Conservation (phyloP, 1,140 invertebrate species). For the Homarus americanus region DNA sequence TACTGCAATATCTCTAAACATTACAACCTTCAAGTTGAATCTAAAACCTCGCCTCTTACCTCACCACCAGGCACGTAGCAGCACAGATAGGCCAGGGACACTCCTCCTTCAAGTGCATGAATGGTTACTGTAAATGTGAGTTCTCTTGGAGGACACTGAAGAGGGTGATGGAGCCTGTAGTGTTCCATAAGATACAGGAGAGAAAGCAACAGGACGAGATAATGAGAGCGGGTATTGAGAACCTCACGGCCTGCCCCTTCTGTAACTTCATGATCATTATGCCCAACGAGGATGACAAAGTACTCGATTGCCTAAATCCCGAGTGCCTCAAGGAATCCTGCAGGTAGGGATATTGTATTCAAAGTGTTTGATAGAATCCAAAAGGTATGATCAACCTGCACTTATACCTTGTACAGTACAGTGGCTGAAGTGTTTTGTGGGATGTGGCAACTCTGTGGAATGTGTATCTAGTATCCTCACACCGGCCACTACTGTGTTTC, state of each 20-base stretch:
- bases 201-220: slow-evolving; percentile 63
- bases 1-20: too few species aligned
- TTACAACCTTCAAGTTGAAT: too few species aligned
- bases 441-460: too few species aligned
- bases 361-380: not conserved
- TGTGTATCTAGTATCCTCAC: too few species aligned
- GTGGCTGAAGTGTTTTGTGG: too few species aligned
- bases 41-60: too few species aligned
- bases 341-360: slow-evolving; percentile 76
- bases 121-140: slow-evolving; percentile 33
- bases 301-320: slow-evolving; percentile 83
- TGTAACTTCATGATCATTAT: slow-evolving; percentile 82
- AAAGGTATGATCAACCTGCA: too few species aligned
- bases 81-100: slow-evolving; percentile 48
- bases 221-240: slow-evolving; percentile 80
- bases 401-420: too few species aligned
- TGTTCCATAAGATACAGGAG: slow-evolving; percentile 53
- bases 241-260: slow-evolving; percentile 83
- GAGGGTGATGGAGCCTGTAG: slow-evolving; percentile 49
- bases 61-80: slow-evolving; percentile 62
- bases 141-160: slow-evolving; percentile 53
- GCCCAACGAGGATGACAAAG: slow-evolving; percentile 80
- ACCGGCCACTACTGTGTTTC: too few species aligned
- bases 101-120: slow-evolving; percentile 41
- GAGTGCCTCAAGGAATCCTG: slow-evolving; percentile 83